Percentiles rank a stretch among this genome's conserved stretches.
Conservation (phyloP, 1,140 invertebrate species). For the Habropoda laboriosa region DNA sequence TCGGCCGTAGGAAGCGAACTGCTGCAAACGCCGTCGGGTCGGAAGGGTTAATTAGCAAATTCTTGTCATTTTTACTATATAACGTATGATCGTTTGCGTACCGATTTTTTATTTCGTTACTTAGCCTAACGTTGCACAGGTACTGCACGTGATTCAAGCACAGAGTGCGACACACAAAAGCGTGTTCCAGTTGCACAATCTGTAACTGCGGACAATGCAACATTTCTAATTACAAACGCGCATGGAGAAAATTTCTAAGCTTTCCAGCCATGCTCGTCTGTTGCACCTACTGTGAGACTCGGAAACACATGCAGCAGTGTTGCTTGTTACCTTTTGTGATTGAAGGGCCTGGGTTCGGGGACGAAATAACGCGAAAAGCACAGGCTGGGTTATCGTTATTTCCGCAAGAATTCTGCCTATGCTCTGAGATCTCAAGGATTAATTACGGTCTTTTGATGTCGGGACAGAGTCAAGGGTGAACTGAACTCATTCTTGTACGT, state of each 20-base stretch:
- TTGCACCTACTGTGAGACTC: too few species aligned
- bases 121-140: too few species aligned
- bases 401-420: neutral
- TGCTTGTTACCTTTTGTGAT: neutral
- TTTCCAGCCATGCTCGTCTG: neutral
- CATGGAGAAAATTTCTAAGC: neutral
- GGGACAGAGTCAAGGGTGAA: neutral
- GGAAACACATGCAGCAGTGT: neutral
- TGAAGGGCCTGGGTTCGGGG: neutral
- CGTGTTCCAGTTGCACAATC: too few species aligned
- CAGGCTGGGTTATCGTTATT: neutral
- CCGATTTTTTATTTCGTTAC: too few species aligned
- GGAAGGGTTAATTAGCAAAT: too few species aligned
- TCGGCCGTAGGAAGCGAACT: too few species aligned
- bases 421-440: neutral
- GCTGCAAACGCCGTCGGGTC: too few species aligned
- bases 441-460: slow-evolving; percentile 1
- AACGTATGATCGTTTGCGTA: too few species aligned
- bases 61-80: too few species aligned
- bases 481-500: neutral
- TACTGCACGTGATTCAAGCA: too few species aligned
- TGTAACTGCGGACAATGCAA: too few species aligned
- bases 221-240: neutral
- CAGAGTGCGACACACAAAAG: too few species aligned
- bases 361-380: neutral